Conservation (phyloP, 2,888 invertebrate genomes). For the Microplitis manilae region DNA sequence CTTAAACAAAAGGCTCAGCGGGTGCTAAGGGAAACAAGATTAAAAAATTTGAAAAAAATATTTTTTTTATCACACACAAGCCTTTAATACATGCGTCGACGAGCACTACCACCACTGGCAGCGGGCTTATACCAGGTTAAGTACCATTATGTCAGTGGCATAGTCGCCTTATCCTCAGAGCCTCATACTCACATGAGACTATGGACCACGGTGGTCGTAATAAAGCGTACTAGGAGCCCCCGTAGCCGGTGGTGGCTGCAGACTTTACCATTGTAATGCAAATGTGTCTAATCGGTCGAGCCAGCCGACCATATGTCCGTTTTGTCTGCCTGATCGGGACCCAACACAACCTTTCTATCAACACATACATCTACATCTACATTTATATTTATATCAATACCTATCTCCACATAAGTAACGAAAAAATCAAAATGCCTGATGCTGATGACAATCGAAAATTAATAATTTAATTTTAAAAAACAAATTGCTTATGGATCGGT, state of each 20-base stretch:
- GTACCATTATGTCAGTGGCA: conserved; percentile 64
- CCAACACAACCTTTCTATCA: conserved; percentile 10
- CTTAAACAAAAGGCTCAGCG: conserved; percentile 52
- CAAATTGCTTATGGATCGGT: too few species aligned
- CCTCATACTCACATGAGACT: conserved; percentile 51
- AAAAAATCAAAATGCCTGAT: too few species aligned
- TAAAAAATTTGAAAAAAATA: conserved; percentile 56
- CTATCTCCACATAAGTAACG: too few species aligned
- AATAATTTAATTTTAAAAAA: too few species aligned
- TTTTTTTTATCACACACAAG: conserved; percentile 52
- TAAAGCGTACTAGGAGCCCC: conserved; percentile 54
- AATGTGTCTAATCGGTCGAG: conserved; percentile 71
- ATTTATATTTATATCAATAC: conserved; percentile 14
- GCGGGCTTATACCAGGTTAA: conserved; percentile 56
- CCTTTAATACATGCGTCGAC: conserved; percentile 28
- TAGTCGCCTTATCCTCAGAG: conserved; percentile 20
- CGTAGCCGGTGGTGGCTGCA: conserved; percentile 58
- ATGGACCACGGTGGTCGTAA: conserved; percentile 61
- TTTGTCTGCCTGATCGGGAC: conserved; percentile 42
- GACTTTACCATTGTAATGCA: conserved; percentile 68
- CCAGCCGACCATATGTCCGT: conserved; percentile 70
- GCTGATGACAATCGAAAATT: too few species aligned
- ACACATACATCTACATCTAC: neutral
- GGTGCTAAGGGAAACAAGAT: conserved; percentile 40
- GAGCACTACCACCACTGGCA: conserved; percentile 34